These are phyloP conservation scores for Rhamnusium bicolor DNA, from an alignment of 2,888 invertebrate species.

Conservation along the genomic window DNA sequence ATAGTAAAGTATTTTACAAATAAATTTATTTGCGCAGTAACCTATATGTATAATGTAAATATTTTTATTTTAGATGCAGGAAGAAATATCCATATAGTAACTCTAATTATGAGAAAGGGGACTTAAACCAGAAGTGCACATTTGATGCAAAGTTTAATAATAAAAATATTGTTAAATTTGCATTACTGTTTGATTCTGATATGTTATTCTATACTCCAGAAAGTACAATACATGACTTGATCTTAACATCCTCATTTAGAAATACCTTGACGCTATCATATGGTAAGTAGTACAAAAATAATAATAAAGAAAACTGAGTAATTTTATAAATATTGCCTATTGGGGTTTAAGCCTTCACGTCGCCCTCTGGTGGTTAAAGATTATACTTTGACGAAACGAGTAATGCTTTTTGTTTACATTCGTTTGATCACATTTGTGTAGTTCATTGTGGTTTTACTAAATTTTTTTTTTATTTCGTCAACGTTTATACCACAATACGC, in stretches of 20 bases:
- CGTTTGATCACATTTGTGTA: too few relatives aligned
- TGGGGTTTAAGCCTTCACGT: too few relatives aligned
- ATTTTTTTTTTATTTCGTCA: too few relatives aligned
- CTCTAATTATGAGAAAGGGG: constrained; percentile 1
- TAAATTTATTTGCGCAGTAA: too few relatives aligned
- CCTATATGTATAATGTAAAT: neutral
- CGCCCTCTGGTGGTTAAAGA: too few relatives aligned
- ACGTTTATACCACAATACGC: too few relatives aligned
- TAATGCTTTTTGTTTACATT: too few relatives aligned
- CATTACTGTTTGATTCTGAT: constrained; percentile 39
- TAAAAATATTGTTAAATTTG: constrained; percentile 23
- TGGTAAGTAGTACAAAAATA: constrained; percentile 34
- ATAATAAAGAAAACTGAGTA: too few relatives aligned
- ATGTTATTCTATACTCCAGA: constrained; percentile 19
- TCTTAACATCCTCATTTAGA: constrained; percentile 34
- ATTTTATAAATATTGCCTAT: too few relatives aligned
- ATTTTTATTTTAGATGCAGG: constrained; percentile 34
- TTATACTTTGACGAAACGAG: too few relatives aligned
- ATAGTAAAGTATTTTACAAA: too few relatives aligned
- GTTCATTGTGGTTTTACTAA: too few relatives aligned
- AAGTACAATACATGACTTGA: constrained; percentile 22
- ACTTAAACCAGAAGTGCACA: constrained; percentile 14
- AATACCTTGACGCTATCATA: constrained; percentile 33
- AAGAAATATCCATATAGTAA: constrained; percentile 28
- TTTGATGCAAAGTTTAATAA: constrained; percentile 37